These are phyloP conservation scores for Pseudococcus viburni DNA, from an alignment of 2,888 invertebrate species.

Conservation along the genomic window DNA sequence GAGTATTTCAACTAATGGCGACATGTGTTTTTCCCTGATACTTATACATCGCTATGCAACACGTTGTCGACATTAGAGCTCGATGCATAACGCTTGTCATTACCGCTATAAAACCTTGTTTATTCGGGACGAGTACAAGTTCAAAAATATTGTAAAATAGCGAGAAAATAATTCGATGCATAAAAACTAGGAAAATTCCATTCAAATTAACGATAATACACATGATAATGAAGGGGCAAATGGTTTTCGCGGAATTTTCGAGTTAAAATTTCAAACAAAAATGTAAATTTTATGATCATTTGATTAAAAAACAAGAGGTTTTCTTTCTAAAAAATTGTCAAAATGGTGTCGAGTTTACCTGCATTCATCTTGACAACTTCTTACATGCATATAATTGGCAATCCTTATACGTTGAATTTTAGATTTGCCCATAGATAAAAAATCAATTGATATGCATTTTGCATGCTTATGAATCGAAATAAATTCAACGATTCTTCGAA, in stretches of 20 bases:
- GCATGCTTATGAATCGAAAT: neutral
- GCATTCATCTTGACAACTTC: neutral
- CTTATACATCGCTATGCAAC: neutral
- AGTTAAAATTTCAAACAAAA: neutral
- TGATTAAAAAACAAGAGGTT: neutral
- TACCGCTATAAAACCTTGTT: conserved; percentile 14
- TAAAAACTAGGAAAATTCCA: neutral
- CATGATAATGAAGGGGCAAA: neutral
- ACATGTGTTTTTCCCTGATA: neutral
- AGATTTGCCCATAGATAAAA: neutral
- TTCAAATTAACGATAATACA: neutral
- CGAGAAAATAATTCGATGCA: neutral
- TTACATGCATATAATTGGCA: neutral
- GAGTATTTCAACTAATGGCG: neutral
- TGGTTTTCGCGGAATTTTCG: neutral
- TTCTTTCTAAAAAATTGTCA: neutral
- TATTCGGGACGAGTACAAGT: neutral
- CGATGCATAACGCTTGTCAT: neutral
- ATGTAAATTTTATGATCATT: neutral
- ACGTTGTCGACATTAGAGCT: neutral
- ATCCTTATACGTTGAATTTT: neutral
- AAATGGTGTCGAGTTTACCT: neutral
- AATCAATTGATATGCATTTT: neutral
- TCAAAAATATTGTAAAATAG: neutral
- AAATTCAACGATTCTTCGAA: neutral